Conservation (phyloP, 2,113 vertebrate species). For the Gallinago paraguaiae region DNA sequence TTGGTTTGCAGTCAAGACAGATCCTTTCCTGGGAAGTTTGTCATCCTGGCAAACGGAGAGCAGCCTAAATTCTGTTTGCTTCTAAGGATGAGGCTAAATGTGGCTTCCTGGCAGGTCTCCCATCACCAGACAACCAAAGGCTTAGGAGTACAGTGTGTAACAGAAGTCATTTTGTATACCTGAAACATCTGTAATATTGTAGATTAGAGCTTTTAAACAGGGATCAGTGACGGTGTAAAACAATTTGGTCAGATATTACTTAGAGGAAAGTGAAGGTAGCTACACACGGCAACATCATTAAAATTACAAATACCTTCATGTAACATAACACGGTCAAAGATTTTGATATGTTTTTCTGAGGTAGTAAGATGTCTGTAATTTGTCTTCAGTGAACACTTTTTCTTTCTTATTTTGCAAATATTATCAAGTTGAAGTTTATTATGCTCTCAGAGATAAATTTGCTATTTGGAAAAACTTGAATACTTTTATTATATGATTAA, state of each 20-base stretch:
- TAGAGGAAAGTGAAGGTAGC: neutral
- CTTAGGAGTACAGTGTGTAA: neutral
- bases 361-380: neutral
- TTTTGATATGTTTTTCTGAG: neutral
- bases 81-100: neutral
- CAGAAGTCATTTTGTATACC: neutral
- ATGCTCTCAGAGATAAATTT: constrained; percentile 19
- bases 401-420: constrained; percentile 12
- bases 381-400: neutral
- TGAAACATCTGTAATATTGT: neutral
- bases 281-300: neutral
- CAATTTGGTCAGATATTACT: neutral
- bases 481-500: constrained; percentile 52
- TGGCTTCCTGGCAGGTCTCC: neutral
- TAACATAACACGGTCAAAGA: neutral
- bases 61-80: neutral
- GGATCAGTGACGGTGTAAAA: neutral
- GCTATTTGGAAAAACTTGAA: constrained; percentile 30
- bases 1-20: neutral
- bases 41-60: neutral
- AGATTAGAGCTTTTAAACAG: neutral
- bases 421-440: constrained; percentile 24
- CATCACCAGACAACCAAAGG: neutral
- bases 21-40: neutral
- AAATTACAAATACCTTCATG: neutral